Evolutionary conservation across 2,888 invertebrate species (phyloP).

Genomic region (Druceiella hillmani): DNA sequence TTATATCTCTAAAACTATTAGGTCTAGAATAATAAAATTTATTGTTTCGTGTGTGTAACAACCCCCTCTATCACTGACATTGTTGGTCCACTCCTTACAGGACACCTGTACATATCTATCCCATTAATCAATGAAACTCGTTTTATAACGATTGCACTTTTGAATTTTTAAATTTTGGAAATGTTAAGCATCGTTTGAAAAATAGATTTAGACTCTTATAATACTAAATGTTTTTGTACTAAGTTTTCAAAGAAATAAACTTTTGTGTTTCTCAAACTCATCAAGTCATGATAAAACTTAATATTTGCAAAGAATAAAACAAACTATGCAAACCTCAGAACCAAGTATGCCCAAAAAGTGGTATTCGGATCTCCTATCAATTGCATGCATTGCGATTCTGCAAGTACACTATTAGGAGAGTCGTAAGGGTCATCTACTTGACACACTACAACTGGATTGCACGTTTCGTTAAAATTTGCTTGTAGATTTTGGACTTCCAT

Average conservation of each 20-base stretch:
- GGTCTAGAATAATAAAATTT: too few relatives aligned
- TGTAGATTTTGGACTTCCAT: conserved; percentile 37
- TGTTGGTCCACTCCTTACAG: too few relatives aligned
- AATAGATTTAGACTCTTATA: not conserved
- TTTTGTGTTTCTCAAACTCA: not conserved
- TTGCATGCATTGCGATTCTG: conserved; percentile 60
- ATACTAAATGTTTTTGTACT: not conserved
- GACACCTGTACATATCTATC: too few relatives aligned
- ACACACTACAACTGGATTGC: conserved; percentile 65
- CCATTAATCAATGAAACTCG: too few relatives aligned
- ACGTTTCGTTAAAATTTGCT: conserved; percentile 33
- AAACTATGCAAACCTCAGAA: conserved; percentile 43
- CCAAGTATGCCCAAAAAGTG: conserved; percentile 67
- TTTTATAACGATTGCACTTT: too few relatives aligned
- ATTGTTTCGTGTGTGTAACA: too few relatives aligned
- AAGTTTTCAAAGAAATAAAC: not conserved
- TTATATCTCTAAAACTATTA: too few relatives aligned
- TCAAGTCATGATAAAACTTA: not conserved
- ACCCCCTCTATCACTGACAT: too few relatives aligned
- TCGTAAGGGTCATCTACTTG: conserved; percentile 67
- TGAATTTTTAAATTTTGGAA: too few relatives aligned
- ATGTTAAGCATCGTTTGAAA: not conserved
- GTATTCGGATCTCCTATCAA: conserved; percentile 57
- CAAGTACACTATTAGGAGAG: conserved; percentile 58
- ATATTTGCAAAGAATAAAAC: too few relatives aligned